Conservation (phyloP, 1,140 invertebrate genomes). For the Lucilia cuprina region DNA sequence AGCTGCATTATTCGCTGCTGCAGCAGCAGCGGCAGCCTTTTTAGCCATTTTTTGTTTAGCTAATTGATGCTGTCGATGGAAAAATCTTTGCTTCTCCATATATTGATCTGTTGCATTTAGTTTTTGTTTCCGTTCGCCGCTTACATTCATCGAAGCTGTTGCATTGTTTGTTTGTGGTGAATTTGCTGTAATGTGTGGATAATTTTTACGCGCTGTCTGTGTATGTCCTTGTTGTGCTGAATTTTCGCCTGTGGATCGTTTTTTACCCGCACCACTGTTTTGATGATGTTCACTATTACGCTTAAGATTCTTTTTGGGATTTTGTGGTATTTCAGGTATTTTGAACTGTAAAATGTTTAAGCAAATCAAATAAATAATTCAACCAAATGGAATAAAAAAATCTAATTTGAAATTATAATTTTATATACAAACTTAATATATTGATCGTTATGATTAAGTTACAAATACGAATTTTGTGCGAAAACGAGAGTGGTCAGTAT, state of each 20-base stretch:
- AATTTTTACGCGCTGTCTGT: not conserved
- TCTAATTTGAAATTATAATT: too few relatives aligned
- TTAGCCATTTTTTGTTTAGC: slow-evolving; percentile 35
- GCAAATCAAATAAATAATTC: not conserved
- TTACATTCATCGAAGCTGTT: slow-evolving; percentile 39
- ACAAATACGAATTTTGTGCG: too few relatives aligned
- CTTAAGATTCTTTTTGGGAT: slow-evolving; percentile 52
- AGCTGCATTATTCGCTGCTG: not conserved
- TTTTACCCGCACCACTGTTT: slow-evolving; percentile 22
- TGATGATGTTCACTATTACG: slow-evolving; percentile 45
- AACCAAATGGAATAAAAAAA: too few relatives aligned
- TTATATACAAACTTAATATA: too few relatives aligned
- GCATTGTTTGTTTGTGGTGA: not conserved
- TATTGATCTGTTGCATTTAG: slow-evolving; percentile 37
- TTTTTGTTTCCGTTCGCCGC: slow-evolving; percentile 50
- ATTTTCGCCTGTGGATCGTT: slow-evolving; percentile 28
- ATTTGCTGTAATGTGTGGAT: slow-evolving; percentile 37
- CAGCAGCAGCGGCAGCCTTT: not conserved
- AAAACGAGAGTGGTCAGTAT: too few relatives aligned
- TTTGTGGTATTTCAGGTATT: slow-evolving; percentile 53
- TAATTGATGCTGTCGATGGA: slow-evolving; percentile 31
- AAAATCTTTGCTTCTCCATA: slow-evolving; percentile 21
- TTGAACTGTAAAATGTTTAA: slow-evolving; percentile 47
- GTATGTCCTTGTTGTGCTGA: slow-evolving; percentile 6
- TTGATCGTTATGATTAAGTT: too few relatives aligned